A percentile compares a stretch with the other conserved stretches of the same genome.
phyloP scores from a whole-genome alignment of 2,797 vertebrate genomes.

The Denticeps clupeoides region DNA sequence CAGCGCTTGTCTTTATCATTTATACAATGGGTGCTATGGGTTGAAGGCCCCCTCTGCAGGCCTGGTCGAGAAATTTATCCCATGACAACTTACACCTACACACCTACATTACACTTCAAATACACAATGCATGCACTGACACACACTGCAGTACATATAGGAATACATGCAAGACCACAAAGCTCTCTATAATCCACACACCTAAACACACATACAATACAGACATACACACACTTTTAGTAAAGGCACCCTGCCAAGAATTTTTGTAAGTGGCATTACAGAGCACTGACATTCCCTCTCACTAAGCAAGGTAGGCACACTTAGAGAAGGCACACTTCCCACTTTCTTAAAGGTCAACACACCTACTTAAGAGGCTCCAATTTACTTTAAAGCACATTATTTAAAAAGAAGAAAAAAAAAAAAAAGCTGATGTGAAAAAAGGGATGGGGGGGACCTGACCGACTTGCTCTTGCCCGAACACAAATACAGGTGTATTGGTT shows the following conservation, averaged over 20 bases:
- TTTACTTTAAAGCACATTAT: slow-evolving; percentile 63
- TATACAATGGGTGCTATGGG: no score
- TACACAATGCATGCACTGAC: no score
- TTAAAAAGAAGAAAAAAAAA: slow-evolving; percentile 38
- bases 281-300: slow-evolving; percentile 52
- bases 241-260: slow-evolving; percentile 42
- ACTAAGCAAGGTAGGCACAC: slow-evolving; percentile 52
- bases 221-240: slow-evolving; percentile 21
- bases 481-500: slow-evolving; percentile 9
- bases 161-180: background rate
- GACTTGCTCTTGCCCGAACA: background rate
- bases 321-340: slow-evolving; percentile 63
- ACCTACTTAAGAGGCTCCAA: slow-evolving; percentile 68
- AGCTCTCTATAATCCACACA: background rate
- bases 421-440: slow-evolving; percentile 7
- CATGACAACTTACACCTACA: no score
- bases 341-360: slow-evolving; percentile 75
- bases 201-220: slow-evolving; percentile 11
- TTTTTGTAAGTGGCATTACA: slow-evolving; percentile 23
- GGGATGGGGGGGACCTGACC: background rate
- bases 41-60: no score
- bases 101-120: no score
- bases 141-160: no score
- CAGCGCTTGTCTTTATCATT: no score
- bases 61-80: no score